Conservation (phyloP, 2,888 invertebrate genomes). For the Latrodectus hesperus region DNA sequence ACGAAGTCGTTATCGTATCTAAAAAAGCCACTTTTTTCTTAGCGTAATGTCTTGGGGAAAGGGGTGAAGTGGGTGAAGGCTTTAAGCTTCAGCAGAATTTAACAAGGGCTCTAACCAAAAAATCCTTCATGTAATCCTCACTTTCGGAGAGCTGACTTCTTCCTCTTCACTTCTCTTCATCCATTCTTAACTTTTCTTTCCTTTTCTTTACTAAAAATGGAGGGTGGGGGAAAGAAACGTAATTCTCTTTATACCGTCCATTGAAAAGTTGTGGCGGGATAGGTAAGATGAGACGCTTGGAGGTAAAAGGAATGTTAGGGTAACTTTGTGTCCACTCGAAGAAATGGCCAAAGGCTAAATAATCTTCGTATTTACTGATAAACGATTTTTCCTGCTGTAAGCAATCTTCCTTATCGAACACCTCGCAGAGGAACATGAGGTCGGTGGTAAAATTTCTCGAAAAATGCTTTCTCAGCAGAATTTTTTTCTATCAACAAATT, state of each 20-base stretch:
- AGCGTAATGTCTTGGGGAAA: no score
- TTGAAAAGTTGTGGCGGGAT: background rate
- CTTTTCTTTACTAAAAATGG: no score
- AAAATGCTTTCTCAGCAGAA: conserved; percentile 35
- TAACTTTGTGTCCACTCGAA: conserved; percentile 54
- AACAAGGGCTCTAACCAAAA: conserved; percentile 12
- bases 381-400: conserved; percentile 47
- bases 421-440: conserved; percentile 8
- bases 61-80: background rate
- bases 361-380: conserved; percentile 58
- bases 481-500: background rate
- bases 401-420: conserved; percentile 33
- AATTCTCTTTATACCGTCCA: background rate
- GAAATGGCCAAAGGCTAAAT: conserved; percentile 24
- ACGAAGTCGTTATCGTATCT: no score
- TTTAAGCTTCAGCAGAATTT: conserved; percentile 17
- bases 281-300: background rate
- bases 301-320: background rate
- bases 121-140: background rate
- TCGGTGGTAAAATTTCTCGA: conserved; percentile 31
- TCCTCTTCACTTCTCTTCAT: background rate
- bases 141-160: background rate
- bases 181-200: no score
- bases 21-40: no score
- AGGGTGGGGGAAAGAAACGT: background rate